Percentiles rank a stretch among this genome's conserved stretches.
phyloP scores from a whole-genome alignment of 2,888 invertebrate species.

The Tromatobia lineatoria region DNA sequence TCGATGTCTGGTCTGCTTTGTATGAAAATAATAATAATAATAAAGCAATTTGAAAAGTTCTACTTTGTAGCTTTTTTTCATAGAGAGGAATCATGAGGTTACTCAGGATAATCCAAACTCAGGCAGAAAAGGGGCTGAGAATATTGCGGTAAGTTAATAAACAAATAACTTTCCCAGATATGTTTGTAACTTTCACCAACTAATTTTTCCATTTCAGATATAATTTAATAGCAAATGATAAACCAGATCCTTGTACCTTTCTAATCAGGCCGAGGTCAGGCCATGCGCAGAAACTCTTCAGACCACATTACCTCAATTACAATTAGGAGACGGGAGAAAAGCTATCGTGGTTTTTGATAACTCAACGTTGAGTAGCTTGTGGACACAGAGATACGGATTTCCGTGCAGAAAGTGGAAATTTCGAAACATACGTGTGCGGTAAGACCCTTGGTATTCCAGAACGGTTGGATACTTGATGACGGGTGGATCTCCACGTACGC shows the following conservation, averaged over 20 bases:
- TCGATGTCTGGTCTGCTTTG: no score
- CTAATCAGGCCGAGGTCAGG: not conserved
- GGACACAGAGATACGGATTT: conserved; percentile 26
- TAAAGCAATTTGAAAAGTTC: no score
- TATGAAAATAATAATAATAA: no score
- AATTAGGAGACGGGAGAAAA: not conserved
- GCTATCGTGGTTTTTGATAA: not conserved
- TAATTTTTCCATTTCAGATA: no score
- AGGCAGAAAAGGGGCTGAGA: no score
- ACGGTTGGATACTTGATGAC: conserved; percentile 56
- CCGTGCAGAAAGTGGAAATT: conserved; percentile 9
- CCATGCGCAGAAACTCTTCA: not conserved
- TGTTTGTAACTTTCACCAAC: no score
- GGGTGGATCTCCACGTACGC: conserved; percentile 37
- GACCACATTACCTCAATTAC: not conserved
- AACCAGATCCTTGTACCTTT: not conserved
- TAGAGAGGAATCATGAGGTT: no score
- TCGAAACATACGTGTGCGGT: conserved; percentile 22
- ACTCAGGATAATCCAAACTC: no score
- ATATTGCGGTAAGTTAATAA: no score
- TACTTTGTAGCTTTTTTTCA: no score
- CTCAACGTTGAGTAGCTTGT: not conserved
- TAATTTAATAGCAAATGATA: no score
- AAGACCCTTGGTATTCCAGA: conserved; percentile 44
- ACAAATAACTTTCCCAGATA: no score